Evolutionary conservation across 2,797 vertebrate species (phyloP), one percentile per base, ranked within the genome.

Genomic region (Darevskia mixta): DNA sequence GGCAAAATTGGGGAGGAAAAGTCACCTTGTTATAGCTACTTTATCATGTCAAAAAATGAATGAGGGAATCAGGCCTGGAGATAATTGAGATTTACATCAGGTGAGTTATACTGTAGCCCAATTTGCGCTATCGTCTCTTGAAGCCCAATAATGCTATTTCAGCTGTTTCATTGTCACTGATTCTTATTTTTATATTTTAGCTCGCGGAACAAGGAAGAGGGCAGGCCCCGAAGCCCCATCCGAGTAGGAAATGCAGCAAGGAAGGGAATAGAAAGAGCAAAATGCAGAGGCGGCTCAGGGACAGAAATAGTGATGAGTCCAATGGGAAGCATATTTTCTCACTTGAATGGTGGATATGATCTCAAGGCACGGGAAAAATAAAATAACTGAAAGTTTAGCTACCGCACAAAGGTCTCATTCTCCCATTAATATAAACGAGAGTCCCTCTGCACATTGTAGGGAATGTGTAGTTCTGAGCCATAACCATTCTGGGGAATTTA

Each of bases 201-300:
- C 15, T 67, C 45, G 3, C 32, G 61, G 43, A 82, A 89, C 32
- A 82, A 80, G 55, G 87, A 29, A 76, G 32, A 45, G 76, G 67
- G 55, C 20, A 89, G 43, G 43, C 79, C 35, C 77, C 41, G 32
- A 81, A 81, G 32, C 27, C 71, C 49, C 58, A 41, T 58, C 88
- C 79, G 77, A 6, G 15, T n/a, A 82, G 83, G 43, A 85, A 85
- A 32, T 41, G 35, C 69, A 76, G 69, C 71, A 82, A 76, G 35
- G 64, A 92, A 95, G 92, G 11, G 94, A 94, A 96, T 88, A 92
- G 87, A 95, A 95, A 94, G 55, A 86, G 66, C 27, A 82, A 55
- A 80, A 84, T 15, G 8, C 58, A 82, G 35, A 75, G 49, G 82
- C 17, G 35, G 79, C 41, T 66, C 29, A 49, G 64, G 49, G 49